Percentiles rank a stretch among this genome's conserved stretches.
Conservation (phyloP, 2,888 invertebrate genomes). For the Yponomeuta evonymella region DNA sequence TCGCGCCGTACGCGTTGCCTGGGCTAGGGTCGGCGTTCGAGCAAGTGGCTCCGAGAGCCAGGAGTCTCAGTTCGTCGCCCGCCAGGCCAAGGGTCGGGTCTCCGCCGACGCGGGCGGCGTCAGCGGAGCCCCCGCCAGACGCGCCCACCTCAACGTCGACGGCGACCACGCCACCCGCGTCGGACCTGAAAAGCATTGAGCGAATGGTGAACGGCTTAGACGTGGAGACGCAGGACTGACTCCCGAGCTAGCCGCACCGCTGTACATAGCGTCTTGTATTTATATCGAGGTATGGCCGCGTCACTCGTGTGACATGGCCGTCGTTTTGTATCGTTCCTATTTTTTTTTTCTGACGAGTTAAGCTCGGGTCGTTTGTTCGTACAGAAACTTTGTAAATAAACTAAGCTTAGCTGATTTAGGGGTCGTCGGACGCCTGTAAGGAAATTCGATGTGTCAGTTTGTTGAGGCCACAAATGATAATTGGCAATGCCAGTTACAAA, state of each 20-base stretch:
- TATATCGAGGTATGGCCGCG: slow-evolving; percentile 40
- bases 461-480: neutral
- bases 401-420: slow-evolving; percentile 59
- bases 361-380: slow-evolving; percentile 68
- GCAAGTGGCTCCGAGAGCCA: slow-evolving; percentile 87
- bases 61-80: slow-evolving; percentile 79
- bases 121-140: slow-evolving; percentile 71
- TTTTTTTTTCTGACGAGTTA: slow-evolving; percentile 72
- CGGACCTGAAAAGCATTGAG: slow-evolving; percentile 96
- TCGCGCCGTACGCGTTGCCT: slow-evolving; percentile 92
- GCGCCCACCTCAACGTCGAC: slow-evolving; percentile 71
- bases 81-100: slow-evolving; percentile 59
- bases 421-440: slow-evolving; percentile 39
- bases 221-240: slow-evolving; percentile 82
- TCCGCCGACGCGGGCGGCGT: slow-evolving; percentile 68
- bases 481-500: neutral
- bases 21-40: slow-evolving; percentile 90
- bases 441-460: slow-evolving; percentile 18
- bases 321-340: slow-evolving; percentile 75
- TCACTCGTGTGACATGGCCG: slow-evolving; percentile 24
- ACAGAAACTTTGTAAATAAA: slow-evolving; percentile 67
- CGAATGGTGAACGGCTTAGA: slow-evolving; percentile 98
- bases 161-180: slow-evolving; percentile 78
- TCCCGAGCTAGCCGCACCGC: slow-evolving; percentile 36
- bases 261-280: slow-evolving; percentile 70